phyloP scores from a whole-genome alignment of 2,797 vertebrate species.

The Pogonophryne albipinna region DNA sequence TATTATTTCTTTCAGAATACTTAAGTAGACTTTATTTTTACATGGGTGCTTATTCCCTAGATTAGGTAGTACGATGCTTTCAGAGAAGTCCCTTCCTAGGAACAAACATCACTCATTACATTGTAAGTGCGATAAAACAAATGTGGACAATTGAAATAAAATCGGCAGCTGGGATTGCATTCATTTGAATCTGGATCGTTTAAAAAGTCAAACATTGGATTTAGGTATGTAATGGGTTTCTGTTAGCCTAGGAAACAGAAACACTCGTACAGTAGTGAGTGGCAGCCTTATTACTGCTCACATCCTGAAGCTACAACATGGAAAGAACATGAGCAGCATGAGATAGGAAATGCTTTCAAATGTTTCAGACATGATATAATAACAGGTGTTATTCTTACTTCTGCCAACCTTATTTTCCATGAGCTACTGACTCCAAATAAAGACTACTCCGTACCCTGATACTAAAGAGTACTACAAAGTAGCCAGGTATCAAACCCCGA shows the following conservation, averaged over 20 bases:
- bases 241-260: background rate
- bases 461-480: no score
- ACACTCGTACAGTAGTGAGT: background rate
- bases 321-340: constrained; percentile 4
- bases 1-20: background rate
- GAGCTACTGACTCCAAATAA: constrained; percentile 5
- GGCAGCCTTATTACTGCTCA: constrained; percentile 3
- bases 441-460: no score
- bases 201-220: background rate
- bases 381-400: constrained; percentile 9
- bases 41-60: background rate
- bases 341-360: constrained; percentile 17
- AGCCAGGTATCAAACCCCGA: no score
- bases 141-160: background rate
- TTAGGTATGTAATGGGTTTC: background rate
- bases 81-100: background rate
- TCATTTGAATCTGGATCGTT: constrained; percentile 1
- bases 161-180: constrained; percentile 1
- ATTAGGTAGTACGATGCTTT: background rate
- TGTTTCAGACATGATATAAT: constrained; percentile 4
- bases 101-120: background rate
- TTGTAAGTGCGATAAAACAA: background rate
- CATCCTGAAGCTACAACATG: constrained; percentile 23
- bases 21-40: no score
- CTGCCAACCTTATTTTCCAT: constrained; percentile 21